These are phyloP conservation scores for Eumacrocentrus americanus DNA, from an alignment of 2,888 invertebrate species.

Conservation along the genomic window DNA sequence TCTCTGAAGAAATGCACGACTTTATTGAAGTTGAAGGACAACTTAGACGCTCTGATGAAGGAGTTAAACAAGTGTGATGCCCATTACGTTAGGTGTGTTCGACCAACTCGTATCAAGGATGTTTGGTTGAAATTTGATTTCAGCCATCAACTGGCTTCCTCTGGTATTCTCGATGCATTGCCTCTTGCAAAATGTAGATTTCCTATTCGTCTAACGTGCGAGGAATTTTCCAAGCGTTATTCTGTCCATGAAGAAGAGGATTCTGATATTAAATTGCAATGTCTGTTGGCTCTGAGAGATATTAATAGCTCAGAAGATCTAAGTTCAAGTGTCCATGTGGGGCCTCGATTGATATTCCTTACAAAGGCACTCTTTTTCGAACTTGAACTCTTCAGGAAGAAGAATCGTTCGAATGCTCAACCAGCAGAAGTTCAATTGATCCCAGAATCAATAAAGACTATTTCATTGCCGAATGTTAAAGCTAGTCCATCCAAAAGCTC, in stretches of 20 bases:
- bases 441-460: too few relatives aligned
- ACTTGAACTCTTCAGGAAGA: too few relatives aligned
- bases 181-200: slow-evolving; percentile 45
- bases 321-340: neutral
- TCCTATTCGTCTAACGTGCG: slow-evolving; percentile 41
- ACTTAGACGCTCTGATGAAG: slow-evolving; percentile 55
- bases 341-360: too few relatives aligned
- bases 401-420: too few relatives aligned
- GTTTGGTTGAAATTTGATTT: slow-evolving; percentile 43
- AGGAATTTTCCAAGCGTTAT: slow-evolving; percentile 44
- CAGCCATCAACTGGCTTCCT: slow-evolving; percentile 41
- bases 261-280: neutral
- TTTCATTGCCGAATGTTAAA: too few relatives aligned
- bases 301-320: neutral
- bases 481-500: too few relatives aligned
- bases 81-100: slow-evolving; percentile 60
- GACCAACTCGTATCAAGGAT: slow-evolving; percentile 41
- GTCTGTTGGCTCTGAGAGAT: neutral
- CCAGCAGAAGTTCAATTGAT: too few relatives aligned
- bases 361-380: too few relatives aligned
- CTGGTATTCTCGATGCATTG: slow-evolving; percentile 44
- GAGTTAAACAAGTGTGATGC: slow-evolving; percentile 55
- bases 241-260: neutral
- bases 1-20: too few relatives aligned
- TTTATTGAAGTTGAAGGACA: slow-evolving; percentile 54